phyloP scores from a whole-genome alignment of 2,797 vertebrate genomes.

The Scolopax bukidnonensis region DNA sequence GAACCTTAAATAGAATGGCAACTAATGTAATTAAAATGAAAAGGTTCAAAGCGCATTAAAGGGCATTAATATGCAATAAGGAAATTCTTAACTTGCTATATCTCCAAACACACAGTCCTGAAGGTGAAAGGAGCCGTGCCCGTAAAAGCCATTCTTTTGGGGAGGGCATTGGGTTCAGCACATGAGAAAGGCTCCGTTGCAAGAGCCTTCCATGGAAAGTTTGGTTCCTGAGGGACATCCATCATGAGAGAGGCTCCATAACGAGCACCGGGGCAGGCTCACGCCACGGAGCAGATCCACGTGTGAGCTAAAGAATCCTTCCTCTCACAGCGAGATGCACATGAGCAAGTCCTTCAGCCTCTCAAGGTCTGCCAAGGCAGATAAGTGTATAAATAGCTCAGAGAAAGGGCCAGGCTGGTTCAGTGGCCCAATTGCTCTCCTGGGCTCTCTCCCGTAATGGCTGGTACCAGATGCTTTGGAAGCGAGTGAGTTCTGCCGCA shows the following conservation, averaged over 20 bases:
- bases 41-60: conserved; percentile 19
- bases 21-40: conserved; percentile 44
- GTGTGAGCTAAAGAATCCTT: neutral
- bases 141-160: neutral
- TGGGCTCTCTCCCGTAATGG: neutral
- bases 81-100: neutral
- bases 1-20: conserved; percentile 42
- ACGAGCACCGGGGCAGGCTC: fast-evolving
- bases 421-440: neutral
- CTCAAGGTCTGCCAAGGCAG: neutral
- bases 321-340: fast-evolving
- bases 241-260: fast-evolving
- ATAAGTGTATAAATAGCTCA: neutral
- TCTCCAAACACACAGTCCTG: neutral
- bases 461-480: neutral
- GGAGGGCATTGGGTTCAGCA: neutral
- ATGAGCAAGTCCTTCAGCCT: neutral
- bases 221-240: neutral
- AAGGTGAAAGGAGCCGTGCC: neutral
- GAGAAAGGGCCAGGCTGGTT: neutral
- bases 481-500: neutral
- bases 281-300: fast-evolving
- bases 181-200: neutral
- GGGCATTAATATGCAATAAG: neutral
- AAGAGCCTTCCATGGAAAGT: neutral